Base-by-base conservation (phyloP, 2,888 invertebrate species). In the Brenthis daphne region DNA sequence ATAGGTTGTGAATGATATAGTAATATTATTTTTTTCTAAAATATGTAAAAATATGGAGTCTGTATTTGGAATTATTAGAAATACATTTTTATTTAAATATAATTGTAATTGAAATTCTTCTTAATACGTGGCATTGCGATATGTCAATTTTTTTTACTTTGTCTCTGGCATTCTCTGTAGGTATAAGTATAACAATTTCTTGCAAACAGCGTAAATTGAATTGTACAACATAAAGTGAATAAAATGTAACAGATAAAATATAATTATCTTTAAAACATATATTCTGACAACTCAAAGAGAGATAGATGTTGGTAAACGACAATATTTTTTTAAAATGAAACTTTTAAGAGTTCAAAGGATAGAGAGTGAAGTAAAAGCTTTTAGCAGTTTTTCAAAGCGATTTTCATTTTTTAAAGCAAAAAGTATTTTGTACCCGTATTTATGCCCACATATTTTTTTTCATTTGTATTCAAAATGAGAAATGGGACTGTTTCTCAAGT, bases 401-500 rank as follows among this genome's bases (percentile, higher is more conserved):
- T 61, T 57, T 20, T 57, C 56, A 54, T 33, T 61, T 72, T 68
- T 64, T 65, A 67, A 64, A 67, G 61, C 50, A 57, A 50, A 70
- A 69, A 48, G 55, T 66, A 67, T 61, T 70, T 67, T 67, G 65
- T 70, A 69, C 69, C 48, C 75, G 79, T 77, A 81, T 79, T 77
- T 77, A 76, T 81, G 77, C 77, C 70, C 72, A 73, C 76, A 74
- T 77, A 79, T 78, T 82, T 84, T 87, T 83, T 82, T 80, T 77
- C 77, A 83, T 86, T 85, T 82, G 82, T 81, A 85, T 85, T 82
- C 83, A 75, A 77, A 68, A 74, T 72, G 79, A 75, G 29, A 83
- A 82, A 73, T 80, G 78, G 83, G 78, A 77, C 84, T 43, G 1
- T 81, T 81, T 79, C 78, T 77, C 33, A 56, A 63, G 53, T 51